Conservation (phyloP, 2,797 vertebrate species). For the Cuculus canorus region DNA sequence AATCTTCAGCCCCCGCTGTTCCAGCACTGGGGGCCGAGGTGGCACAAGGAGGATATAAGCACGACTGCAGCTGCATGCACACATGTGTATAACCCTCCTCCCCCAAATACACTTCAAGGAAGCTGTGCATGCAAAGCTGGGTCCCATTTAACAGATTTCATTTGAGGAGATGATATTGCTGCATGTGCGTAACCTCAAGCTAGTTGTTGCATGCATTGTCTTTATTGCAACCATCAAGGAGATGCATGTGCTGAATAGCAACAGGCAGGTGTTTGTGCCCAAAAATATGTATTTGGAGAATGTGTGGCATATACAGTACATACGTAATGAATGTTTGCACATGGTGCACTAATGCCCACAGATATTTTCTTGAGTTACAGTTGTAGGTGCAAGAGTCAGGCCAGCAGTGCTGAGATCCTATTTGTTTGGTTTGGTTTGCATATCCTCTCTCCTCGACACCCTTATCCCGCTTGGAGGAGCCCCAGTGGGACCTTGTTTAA, state of each 20-base stretch:
- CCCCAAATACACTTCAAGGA: rapidly evolving
- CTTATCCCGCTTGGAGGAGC: neutral
- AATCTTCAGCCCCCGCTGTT: neutral
- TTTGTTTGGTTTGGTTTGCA: neutral
- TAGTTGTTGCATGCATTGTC: neutral
- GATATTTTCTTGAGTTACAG: neutral
- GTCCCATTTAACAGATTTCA: neutral
- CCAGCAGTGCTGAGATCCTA: neutral
- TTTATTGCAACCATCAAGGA: neutral
- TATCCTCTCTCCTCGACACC: neutral
- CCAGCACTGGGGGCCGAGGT: neutral
- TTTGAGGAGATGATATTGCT: neutral
- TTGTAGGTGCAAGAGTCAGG: neutral
- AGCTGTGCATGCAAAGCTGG: neutral
- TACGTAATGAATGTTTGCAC: neutral
- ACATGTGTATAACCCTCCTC: rapidly evolving
- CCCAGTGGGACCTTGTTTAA: neutral
- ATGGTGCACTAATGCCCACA: neutral
- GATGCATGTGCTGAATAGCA: neutral
- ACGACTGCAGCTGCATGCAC: rapidly evolving
- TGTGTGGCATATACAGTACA: neutral
- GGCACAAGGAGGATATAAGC: neutral
- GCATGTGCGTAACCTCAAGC: neutral
- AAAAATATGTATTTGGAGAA: neutral
- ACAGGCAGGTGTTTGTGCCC: neutral